Percentiles rank a stretch among this genome's conserved stretches.
Conservation (phyloP, 2,888 invertebrate species). For the Lithophane socia region DNA sequence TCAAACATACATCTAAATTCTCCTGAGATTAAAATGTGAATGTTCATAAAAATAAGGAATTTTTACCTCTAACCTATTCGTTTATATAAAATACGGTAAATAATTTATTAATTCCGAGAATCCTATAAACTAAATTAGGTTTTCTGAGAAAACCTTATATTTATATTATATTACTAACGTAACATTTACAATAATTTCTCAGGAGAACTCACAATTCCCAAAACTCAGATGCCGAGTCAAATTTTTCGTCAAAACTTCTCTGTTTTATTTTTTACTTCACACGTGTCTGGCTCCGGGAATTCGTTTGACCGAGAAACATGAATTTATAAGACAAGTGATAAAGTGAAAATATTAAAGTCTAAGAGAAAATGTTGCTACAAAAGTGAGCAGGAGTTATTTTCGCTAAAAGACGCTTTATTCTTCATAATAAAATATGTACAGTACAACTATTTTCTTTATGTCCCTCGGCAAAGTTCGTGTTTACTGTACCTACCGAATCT, state of each 20-base stretch:
- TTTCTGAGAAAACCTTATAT: slow-evolving; percentile 12
- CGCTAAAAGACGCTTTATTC: background rate
- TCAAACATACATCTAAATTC: too few relatives aligned
- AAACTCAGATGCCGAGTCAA: slow-evolving; percentile 23
- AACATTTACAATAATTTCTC: slow-evolving; percentile 56
- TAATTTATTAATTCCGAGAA: slow-evolving; percentile 15
- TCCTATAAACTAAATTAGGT: background rate
- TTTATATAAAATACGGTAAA: background rate
- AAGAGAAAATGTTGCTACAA: background rate
- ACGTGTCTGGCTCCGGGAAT: background rate
- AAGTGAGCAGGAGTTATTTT: background rate
- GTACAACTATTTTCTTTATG: too few relatives aligned
- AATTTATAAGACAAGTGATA: background rate
- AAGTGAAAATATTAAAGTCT: background rate
- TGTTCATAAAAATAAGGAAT: background rate
- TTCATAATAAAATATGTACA: too few relatives aligned
- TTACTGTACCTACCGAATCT: too few relatives aligned
- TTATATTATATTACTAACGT: slow-evolving; percentile 2
- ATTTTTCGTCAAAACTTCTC: slow-evolving; percentile 21
- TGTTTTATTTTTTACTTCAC: slow-evolving; percentile 33
- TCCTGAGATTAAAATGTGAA: background rate
- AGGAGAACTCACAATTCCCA: slow-evolving; percentile 44
- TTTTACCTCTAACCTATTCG: background rate
- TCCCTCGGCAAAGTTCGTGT: too few relatives aligned
- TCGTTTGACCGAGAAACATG: slow-evolving; percentile 20